A percentile compares a stretch with the other conserved stretches of the same genome.
phyloP scores from a whole-genome alignment of 2,797 vertebrate species.

The Otolemur crassicaudatus region DNA sequence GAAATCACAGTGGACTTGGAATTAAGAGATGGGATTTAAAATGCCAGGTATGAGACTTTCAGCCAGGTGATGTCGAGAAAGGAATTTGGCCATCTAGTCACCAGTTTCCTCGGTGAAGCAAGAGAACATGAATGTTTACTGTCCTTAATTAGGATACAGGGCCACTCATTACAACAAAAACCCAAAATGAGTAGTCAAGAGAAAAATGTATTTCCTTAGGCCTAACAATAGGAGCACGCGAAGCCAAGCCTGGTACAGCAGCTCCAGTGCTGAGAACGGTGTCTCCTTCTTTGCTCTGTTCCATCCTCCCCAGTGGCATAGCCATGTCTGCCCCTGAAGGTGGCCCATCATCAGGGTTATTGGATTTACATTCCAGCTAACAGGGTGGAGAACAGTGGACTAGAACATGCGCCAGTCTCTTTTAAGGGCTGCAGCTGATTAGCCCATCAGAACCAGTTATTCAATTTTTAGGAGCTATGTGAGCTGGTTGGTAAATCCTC shows the following conservation, averaged over 20 bases:
- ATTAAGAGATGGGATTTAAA: not conserved
- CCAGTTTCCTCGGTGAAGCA: not conserved
- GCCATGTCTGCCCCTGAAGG: not conserved
- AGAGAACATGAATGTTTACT: not conserved
- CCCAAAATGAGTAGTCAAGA: not conserved
- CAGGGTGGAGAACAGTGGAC: accelerated
- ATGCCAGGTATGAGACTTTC: not conserved
- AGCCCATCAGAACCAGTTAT: not conserved
- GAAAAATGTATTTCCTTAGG: not conserved
- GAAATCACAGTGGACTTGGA: not conserved
- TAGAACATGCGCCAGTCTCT: accelerated
- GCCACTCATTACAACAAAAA: not conserved
- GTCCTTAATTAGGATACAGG: not conserved
- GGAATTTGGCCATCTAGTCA: not conserved
- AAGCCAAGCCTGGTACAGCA: accelerated
- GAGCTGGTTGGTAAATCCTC: not conserved
- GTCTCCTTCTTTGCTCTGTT: not conserved
- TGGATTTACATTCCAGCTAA: not conserved
- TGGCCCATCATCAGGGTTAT: accelerated
- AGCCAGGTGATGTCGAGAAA: not conserved
- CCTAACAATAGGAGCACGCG: accelerated
- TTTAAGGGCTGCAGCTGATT: not conserved
- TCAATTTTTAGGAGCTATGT: not conserved
- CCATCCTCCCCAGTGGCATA: accelerated
- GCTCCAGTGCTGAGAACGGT: not conserved